phyloP scores from a whole-genome alignment of 2,888 invertebrate genomes.

The Papilio elwesi region DNA sequence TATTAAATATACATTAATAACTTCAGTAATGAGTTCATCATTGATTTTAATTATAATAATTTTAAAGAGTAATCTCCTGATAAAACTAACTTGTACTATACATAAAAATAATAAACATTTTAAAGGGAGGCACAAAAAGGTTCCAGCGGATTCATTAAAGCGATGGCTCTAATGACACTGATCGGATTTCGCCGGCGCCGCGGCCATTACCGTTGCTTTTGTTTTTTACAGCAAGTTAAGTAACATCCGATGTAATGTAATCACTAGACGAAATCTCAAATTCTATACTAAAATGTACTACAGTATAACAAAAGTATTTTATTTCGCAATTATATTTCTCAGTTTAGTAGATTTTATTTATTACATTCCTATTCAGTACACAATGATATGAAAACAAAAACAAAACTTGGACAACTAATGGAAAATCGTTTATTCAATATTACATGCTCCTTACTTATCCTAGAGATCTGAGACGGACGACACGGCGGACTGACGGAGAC shows the following conservation, averaged over 20 bases:
- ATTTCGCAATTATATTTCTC: neutral
- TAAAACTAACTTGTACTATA: neutral
- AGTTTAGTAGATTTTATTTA: too few species aligned
- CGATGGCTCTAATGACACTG: conserved; percentile 18
- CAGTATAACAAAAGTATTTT: neutral
- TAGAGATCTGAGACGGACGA: too few species aligned
- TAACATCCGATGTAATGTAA: conserved; percentile 6
- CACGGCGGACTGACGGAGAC: too few species aligned
- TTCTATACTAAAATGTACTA: neutral
- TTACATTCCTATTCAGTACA: too few species aligned
- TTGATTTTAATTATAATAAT: too few species aligned
- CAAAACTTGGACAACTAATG: too few species aligned
- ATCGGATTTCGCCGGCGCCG: conserved; percentile 26
- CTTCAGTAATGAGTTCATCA: too few species aligned
- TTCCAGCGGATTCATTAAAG: conserved; percentile 25
- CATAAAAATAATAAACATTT: conserved; percentile 20
- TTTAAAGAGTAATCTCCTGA: neutral
- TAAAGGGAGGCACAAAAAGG: conserved; percentile 16
- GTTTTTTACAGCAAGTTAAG: conserved; percentile 6
- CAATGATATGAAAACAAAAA: too few species aligned
- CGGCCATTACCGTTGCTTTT: conserved; percentile 18
- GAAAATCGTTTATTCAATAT: too few species aligned
- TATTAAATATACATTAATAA: too few species aligned
- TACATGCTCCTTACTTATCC: too few species aligned
- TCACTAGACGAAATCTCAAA: neutral